A percentile compares a stretch with the other conserved stretches of the same genome.
Evolutionary conservation across 2,888 invertebrate genomes (phyloP).

Genomic region (Synergus umbraculus): DNA sequence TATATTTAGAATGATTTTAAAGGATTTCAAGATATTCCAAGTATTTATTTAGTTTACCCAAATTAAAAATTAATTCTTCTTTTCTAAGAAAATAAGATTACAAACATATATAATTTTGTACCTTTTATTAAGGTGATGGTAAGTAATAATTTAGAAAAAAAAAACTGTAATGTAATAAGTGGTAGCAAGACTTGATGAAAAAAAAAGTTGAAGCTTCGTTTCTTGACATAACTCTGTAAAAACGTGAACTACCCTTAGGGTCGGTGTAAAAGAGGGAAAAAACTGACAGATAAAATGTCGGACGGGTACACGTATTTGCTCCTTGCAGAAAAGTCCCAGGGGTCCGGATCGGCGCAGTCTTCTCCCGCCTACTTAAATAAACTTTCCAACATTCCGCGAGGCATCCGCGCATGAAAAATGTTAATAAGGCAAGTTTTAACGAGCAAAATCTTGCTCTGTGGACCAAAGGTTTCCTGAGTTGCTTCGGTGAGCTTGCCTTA

Average conservation of each 20-base stretch:
- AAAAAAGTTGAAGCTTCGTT: slow-evolving; percentile 51
- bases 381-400: slow-evolving; percentile 69
- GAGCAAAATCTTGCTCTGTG: slow-evolving; percentile 60
- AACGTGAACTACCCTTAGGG: slow-evolving; percentile 49
- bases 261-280: slow-evolving; percentile 52
- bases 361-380: slow-evolving; percentile 64
- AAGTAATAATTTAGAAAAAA: slow-evolving; percentile 4
- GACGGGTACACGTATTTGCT: slow-evolving; percentile 55
- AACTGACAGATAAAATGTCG: slow-evolving; percentile 58
- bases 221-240: slow-evolving; percentile 49
- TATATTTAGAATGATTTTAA: no score
- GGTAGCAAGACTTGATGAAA: slow-evolving; percentile 36
- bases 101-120: not conserved
- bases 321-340: slow-evolving; percentile 43
- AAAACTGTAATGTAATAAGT: not conserved
- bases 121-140: not conserved
- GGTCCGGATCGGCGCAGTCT: slow-evolving; percentile 55
- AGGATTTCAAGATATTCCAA: not conserved
- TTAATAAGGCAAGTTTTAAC: slow-evolving; percentile 76
- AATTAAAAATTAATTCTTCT: not conserved
- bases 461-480: slow-evolving; percentile 45
- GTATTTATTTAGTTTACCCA: not conserved
- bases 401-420: slow-evolving; percentile 73
- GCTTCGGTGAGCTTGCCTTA: slow-evolving; percentile 37
- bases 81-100: not conserved